Evolutionary conservation across 2,888 invertebrate genomes (phyloP), one percentile per base, ranked within the genome.

Genomic region (Epinotia demarniana): DNA sequence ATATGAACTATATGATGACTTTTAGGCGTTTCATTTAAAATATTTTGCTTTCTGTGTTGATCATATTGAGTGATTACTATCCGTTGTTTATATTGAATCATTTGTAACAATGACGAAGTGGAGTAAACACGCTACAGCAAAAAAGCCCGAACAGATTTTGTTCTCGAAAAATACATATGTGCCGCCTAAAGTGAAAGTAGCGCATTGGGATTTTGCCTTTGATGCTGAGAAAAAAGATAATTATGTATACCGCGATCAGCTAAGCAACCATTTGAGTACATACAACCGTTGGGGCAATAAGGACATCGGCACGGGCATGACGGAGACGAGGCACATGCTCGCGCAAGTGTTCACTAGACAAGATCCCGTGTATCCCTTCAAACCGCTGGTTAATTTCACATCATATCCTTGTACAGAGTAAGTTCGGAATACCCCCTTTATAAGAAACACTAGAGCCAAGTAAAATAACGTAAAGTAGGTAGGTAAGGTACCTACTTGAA

Each of bases 361-460:
- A 1, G 88, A 92, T 69, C 91, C 93, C 1, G 79, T 89, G n/a
- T 91, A 92, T 80, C 85, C 90, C 9, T 92, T 91, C 78, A 93
- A 90, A 73, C 92, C 93, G 3, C 86, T 93, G 12, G 93, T 92
- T 68, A 93, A 93, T 79, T 93, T 93, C 77, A 94, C 93, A 9
- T 94, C 93, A 0, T 93, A 93, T 82, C 92, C 93, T 5, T 92
- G 92, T 75, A 93, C 93, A 13, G 93, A 94, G 93, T 93, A 86
- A 92, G 92, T 87, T 33, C 23, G 5, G 8, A 19, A 23, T 67
- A 58, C 53, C 16, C n/a, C 6, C 3, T 16, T 23, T 55, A 16
- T 12, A 55, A 58, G 8, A 19, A 27, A 39, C 9, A 39, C 0
- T 39, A 8, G 9, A 39, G 23, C 3, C 2, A 27, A 27, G 2